Percentiles rank a stretch among this genome's conserved stretches.
phyloP scores from a whole-genome alignment of 2,113 vertebrate genomes.

The Carassius gibelio region DNA sequence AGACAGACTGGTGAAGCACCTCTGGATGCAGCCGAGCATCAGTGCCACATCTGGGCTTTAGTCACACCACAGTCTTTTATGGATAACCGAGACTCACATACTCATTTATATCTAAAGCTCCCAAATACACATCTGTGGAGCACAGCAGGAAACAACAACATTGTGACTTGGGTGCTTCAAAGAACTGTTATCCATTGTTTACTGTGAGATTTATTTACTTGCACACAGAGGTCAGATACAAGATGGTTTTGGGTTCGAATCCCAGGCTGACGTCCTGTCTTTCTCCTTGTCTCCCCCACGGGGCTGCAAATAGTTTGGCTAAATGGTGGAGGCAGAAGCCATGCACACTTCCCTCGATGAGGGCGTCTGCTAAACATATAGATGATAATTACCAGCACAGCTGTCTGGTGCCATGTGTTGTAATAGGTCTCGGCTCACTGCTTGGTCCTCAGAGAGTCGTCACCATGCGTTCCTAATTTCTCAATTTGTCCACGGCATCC shows the following conservation, averaged over 20 bases:
- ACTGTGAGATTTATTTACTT: neutral
- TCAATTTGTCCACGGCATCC: slow-evolving; percentile 74
- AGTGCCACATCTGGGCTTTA: slow-evolving; percentile 60
- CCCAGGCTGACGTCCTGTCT: neutral
- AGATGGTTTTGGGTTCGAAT: slow-evolving; percentile 1
- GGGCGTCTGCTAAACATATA: slow-evolving; percentile 70
- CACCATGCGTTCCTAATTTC: slow-evolving; percentile 73
- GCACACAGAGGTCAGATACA: neutral
- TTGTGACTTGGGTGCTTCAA: neutral
- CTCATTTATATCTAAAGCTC: slow-evolving; percentile 4
- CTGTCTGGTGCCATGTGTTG: slow-evolving; percentile 73
- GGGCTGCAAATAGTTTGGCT: slow-evolving; percentile 65
- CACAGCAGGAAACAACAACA: neutral
- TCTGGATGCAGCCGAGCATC: slow-evolving; percentile 55
- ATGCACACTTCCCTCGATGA: slow-evolving; percentile 69
- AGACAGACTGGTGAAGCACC: slow-evolving; percentile 64
- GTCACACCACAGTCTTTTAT: slow-evolving; percentile 67
- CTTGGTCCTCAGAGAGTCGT: slow-evolving; percentile 71
- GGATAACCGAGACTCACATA: slow-evolving; percentile 37
- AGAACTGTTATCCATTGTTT: slow-evolving; percentile 3
- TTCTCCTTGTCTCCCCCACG: neutral
- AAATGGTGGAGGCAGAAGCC: slow-evolving; percentile 66
- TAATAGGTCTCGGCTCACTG: slow-evolving; percentile 73
- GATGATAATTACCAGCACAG: slow-evolving; percentile 77
- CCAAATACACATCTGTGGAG: slow-evolving; percentile 8